Base-by-base conservation (phyloP, 1,140 invertebrate genomes). In the Leptopilina boulardi region DNA sequence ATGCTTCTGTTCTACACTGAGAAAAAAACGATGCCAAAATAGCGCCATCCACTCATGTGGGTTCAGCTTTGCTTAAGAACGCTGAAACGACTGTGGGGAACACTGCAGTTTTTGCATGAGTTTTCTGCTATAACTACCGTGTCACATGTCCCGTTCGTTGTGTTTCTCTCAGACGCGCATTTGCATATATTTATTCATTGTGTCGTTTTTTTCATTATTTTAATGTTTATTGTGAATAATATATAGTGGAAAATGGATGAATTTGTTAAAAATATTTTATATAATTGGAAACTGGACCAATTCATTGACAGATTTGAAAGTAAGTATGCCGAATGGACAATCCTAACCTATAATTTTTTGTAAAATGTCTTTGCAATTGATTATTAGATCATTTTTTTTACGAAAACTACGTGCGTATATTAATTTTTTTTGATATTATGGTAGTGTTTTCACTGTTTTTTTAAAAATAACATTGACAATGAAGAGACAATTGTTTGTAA, bases 221-320 rank as follows among this genome's bases (percentile, higher is more conserved):
- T 38, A 47, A n/a, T n/a, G 42, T 47, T 47, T 47, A 47, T 47
- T 11, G 42, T 44, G 42, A 47, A 34, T 34, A 38, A 38, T 9
- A 47, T 1, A 47, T 6, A 47, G 10, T 3, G 3, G n/a, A n/a
- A 18, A 26, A 66, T 26, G 56, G 56, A 66, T 26, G 23, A 66
- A 13, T 66, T 66, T 30, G 56, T 66, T 0, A 23, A 30, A 30
- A 23, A 13, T 3, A 13, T 5, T 15, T 66, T 66, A 66, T 1
- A 66, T 15, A 15, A 66, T 15, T 66, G 56, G 23, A 66, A 30
- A 30, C 15, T 66, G 23, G 56, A 66, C 3, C 10, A 66, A 4
- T 26, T 66, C 15, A 26, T 66, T 13, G 21, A 66, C 3, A 66
- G 56, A 26, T 66, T 66, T 30, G 21, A 66, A 66, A 66, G 56